A percentile compares a stretch with the other conserved stretches of the same genome.
Conservation (phyloP, 2,113 vertebrate species). For the Clinocottus analis region DNA sequence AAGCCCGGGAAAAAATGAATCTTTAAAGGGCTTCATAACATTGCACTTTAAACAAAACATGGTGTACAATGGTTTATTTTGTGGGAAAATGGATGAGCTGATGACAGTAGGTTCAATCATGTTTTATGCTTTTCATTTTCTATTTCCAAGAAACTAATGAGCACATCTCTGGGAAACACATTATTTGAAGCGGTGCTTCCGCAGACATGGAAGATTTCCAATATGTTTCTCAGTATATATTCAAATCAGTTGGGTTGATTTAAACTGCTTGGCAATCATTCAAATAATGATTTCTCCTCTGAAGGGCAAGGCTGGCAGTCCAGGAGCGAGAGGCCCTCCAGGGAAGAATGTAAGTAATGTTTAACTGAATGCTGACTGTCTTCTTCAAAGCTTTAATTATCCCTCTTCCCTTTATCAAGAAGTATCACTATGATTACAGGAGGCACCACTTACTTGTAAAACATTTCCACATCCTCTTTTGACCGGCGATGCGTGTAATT, state of each 20-base stretch:
- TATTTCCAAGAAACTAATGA: not conserved
- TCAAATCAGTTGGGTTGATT: not conserved
- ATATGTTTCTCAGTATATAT: not conserved
- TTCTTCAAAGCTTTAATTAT: slow-evolving; percentile 33
- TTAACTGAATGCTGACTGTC: not conserved
- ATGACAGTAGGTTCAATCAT: not conserved
- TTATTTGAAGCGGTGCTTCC: not conserved
- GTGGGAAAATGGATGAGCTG: not conserved
- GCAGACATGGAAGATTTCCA: not conserved
- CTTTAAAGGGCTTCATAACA: not conserved
- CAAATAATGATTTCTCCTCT: slow-evolving; percentile 56
- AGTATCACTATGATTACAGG: slow-evolving; percentile 8
- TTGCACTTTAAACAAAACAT: not conserved
- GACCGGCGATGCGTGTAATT: slow-evolving; percentile 44
- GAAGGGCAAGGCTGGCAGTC: slow-evolving; percentile 92
- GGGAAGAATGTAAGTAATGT: slow-evolving; percentile 88
- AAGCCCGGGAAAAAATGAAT: not conserved
- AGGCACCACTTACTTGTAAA: slow-evolving; percentile 35
- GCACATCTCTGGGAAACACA: not conserved
- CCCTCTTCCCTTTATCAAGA: not conserved
- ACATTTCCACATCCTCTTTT: slow-evolving; percentile 33
- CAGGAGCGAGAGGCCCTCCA: slow-evolving; percentile 88
- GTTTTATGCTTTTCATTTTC: not conserved
- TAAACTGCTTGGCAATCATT: slow-evolving; percentile 3
- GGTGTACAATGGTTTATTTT: not conserved